Base-by-base conservation (phyloP, 2,888 invertebrate genomes). In the Fragum fragum region DNA sequence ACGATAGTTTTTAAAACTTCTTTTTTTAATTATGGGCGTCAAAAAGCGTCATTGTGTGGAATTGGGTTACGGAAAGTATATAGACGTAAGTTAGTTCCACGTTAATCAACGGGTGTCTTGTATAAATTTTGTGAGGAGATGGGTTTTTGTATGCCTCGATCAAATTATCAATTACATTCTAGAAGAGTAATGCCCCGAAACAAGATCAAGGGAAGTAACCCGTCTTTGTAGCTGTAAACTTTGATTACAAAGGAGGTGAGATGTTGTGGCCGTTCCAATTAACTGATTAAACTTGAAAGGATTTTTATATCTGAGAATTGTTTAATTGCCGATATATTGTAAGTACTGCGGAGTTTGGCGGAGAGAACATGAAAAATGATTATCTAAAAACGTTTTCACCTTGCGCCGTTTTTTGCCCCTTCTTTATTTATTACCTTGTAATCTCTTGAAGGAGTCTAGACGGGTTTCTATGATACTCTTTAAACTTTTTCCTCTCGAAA, bases 271-370 rank as follows among this genome's bases (percentile, higher is more conserved):
- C n/a, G 68, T 53, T 73, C 73, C 61, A 76, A 73, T 69, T 69
- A 69, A 52, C 73, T 74, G 53, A 71, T 77, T 74, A 74, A 76
- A 77, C 81, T 63, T 77, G 74, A 77, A 81, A 81, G 77, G 57
- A 36, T 36, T 61, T 63, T 63, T 5, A 29, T 57, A 76, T 76
- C 68, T 42, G 9, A 23, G 57, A 55, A 76, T 69, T 76, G 68
- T 69, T 69, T 76, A 57, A 76, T 57, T 76, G 39, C 28, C 73
- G 26, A 71, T 55, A 55, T 66, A 66, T 66, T 66, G 66, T 66
- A 42, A 66, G 66, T 42, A 42, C 66, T 23, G 23, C 29, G 42
- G 26, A 66, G 66, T 36, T 42, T 42, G 66, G 66, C 66, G 66
- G 39, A 23, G 66, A 66, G 23, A 66, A 66, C 66, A 66, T 66